These are phyloP conservation scores for Sacculina carcini DNA, from an alignment of 2,888 invertebrate species.

Conservation along the genomic window DNA sequence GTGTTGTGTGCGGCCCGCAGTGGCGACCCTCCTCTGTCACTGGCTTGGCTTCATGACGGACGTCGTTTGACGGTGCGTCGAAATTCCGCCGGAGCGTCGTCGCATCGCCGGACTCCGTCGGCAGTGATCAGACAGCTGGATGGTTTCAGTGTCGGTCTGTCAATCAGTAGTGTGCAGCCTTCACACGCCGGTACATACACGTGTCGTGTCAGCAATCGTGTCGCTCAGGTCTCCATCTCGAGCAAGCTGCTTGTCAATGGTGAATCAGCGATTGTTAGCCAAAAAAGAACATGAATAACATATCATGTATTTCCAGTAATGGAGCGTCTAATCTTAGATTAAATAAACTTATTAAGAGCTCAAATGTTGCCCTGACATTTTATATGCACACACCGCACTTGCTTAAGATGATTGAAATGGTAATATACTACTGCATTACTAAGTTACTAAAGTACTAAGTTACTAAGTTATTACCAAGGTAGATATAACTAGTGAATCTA, in stretches of 20 bases:
- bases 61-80: slow-evolving; percentile 18
- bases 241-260: slow-evolving; percentile 21
- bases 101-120: slow-evolving; percentile 3
- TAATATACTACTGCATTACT: too few relatives aligned
- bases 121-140: slow-evolving; percentile 14
- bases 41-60: slow-evolving; percentile 22
- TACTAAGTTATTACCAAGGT: too few relatives aligned
- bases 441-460: too few relatives aligned
- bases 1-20: slow-evolving; percentile 22
- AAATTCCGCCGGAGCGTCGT: slow-evolving; percentile 16
- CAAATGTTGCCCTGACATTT: too few relatives aligned
- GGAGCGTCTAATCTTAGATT: too few relatives aligned
- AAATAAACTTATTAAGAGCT: too few relatives aligned
- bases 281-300: too few relatives aligned
- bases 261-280: too few relatives aligned
- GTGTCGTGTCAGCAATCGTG: slow-evolving; percentile 17
- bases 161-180: slow-evolving; percentile 16
- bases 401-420: too few relatives aligned
- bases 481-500: too few relatives aligned
- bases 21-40: slow-evolving; percentile 22
- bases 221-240: slow-evolving; percentile 16
- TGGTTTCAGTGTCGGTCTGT: slow-evolving; percentile 17
- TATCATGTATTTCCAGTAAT: too few relatives aligned
- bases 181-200: slow-evolving; percentile 18
- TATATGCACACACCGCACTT: too few relatives aligned